These are phyloP conservation scores for Rallus limicola DNA, from an alignment of 2,113 vertebrate species.

Conservation along the genomic window DNA sequence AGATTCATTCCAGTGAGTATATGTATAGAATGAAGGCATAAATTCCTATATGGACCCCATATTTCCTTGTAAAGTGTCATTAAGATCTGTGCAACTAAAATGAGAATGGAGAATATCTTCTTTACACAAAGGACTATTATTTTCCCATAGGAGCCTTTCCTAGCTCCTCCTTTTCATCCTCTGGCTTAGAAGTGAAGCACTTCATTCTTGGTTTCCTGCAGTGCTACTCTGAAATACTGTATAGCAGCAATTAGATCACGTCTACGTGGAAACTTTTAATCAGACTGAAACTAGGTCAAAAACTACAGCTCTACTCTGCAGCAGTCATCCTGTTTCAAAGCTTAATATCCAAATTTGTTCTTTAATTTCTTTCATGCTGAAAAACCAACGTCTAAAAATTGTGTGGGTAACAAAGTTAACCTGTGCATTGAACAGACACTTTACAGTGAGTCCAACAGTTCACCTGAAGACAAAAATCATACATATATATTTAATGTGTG, in stretches of 20 bases:
- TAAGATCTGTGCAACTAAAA: neutral
- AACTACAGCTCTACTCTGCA: neutral
- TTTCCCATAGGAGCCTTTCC: neutral
- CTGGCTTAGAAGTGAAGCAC: neutral
- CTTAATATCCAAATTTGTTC: neutral
- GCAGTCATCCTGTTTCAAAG: neutral
- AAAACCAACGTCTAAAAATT: neutral
- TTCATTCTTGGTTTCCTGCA: neutral
- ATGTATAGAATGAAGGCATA: neutral
- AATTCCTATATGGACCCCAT: neutral
- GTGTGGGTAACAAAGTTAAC: neutral
- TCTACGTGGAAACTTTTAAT: neutral
- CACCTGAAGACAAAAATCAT: neutral
- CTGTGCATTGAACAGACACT: neutral
- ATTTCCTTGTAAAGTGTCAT: neutral
- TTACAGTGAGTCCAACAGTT: fast-evolving
- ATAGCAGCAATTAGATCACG: neutral
- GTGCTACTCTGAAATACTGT: neutral
- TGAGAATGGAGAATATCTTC: neutral
- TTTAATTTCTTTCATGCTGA: neutral
- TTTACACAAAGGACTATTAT: neutral
- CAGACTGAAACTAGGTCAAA: neutral
- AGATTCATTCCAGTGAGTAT: neutral
- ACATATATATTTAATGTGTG: neutral
- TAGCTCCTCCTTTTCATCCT: neutral